Percentiles rank a stretch among this genome's conserved stretches.
Conservation (phyloP, 2,797 vertebrate species). For the Phylloscopus collybita region DNA sequence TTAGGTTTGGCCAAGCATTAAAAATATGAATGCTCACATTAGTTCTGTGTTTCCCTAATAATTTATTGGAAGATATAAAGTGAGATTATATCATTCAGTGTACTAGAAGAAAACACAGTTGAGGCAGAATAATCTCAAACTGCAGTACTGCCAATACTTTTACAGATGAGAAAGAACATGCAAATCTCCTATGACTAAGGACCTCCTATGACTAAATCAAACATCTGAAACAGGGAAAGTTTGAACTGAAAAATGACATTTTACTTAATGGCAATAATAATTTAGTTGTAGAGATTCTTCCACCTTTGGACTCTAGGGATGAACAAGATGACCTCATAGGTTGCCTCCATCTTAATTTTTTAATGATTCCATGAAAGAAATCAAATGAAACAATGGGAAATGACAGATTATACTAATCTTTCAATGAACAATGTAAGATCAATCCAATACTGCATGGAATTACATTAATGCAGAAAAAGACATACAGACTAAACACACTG, state of each 20-base stretch:
- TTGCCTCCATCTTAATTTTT: neutral
- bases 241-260: neutral
- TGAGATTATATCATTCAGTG: neutral
- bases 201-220: neutral
- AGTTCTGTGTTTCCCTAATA: neutral
- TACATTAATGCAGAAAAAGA: neutral
- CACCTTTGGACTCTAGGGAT: neutral
- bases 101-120: neutral
- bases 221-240: neutral
- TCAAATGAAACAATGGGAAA: neutral
- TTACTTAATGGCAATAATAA: neutral
- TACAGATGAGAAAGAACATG: neutral
- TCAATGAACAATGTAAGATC: constrained; percentile 3
- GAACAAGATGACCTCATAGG: neutral
- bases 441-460: neutral
- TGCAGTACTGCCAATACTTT: neutral
- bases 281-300: neutral
- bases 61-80: neutral
- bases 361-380: neutral
- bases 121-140: neutral
- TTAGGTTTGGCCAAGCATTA: neutral
- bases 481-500: neutral
- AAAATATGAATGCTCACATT: neutral
- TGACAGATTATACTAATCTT: neutral
- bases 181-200: neutral